Conservation (phyloP, 2,113 vertebrate species). For the Cavia aperea region DNA sequence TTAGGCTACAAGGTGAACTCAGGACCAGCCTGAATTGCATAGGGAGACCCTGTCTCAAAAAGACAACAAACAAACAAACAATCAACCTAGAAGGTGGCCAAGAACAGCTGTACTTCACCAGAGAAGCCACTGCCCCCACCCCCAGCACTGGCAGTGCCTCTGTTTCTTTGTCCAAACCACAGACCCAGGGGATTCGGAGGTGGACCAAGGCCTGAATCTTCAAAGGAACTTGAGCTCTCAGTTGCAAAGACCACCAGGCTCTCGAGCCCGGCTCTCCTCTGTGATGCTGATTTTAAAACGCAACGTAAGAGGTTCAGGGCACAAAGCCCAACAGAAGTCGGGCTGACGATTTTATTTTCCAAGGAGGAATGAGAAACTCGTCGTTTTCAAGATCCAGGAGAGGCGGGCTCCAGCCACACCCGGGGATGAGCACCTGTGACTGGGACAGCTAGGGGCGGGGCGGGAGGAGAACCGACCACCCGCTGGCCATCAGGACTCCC, state of each 20-base stretch:
- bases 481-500: not conserved
- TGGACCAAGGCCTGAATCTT: not conserved
- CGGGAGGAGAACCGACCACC: not conserved
- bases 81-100: not conserved
- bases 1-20: not conserved
- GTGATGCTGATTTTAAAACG: not conserved
- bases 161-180: conserved; percentile 11
- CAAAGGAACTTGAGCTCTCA: not conserved
- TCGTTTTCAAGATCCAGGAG: not conserved
- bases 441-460: not conserved
- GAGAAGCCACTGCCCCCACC: not conserved
- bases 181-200: not conserved
- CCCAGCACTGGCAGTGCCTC: not conserved
- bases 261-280: not conserved
- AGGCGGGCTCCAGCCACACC: not conserved
- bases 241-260: not conserved
- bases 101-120: not conserved
- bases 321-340: not conserved
- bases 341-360: conserved; percentile 2
- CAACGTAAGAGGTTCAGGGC: not conserved
- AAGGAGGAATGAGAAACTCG: not conserved
- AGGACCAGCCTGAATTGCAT: not conserved
- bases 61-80: too few relatives aligned
- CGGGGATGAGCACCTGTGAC: not conserved
- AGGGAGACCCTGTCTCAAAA: not conserved